phyloP scores from a whole-genome alignment of 2,113 vertebrate species.

The Pleuronectes platessa region DNA sequence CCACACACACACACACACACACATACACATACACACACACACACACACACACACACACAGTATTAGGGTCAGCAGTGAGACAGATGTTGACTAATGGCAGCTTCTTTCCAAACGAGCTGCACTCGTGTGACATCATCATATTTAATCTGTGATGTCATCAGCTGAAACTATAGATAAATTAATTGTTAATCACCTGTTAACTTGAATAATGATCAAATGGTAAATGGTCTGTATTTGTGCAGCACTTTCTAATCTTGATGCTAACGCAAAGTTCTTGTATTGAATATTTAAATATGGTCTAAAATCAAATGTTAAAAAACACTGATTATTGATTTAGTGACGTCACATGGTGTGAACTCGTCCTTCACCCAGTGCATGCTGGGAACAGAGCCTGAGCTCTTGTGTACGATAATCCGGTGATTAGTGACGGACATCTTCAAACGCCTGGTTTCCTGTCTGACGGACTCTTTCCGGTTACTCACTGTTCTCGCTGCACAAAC shows the following conservation, averaged over 20 bases:
- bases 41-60: constrained; percentile 27
- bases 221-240: no score
- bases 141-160: constrained; percentile 1
- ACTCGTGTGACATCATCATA: constrained; percentile 37
- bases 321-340: background rate
- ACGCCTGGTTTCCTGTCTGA: no score
- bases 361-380: constrained; percentile 7
- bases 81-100: constrained; percentile 17
- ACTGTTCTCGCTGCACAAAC: no score
- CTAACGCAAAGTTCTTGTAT: no score
- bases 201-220: background rate
- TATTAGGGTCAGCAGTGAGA: constrained; percentile 62
- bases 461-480: no score
- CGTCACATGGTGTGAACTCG: background rate
- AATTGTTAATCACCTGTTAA: no score
- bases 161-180: background rate
- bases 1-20: constrained; percentile 25
- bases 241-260: background rate
- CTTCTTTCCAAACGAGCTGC: constrained; percentile 11
- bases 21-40: constrained; percentile 24
- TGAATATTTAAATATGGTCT: no score
- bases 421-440: no score
- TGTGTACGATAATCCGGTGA: no score
- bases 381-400: background rate
- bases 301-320: no score